Evolutionary conservation across 1,140 invertebrate species (phyloP).

Genomic region (Ericerus pela): DNA sequence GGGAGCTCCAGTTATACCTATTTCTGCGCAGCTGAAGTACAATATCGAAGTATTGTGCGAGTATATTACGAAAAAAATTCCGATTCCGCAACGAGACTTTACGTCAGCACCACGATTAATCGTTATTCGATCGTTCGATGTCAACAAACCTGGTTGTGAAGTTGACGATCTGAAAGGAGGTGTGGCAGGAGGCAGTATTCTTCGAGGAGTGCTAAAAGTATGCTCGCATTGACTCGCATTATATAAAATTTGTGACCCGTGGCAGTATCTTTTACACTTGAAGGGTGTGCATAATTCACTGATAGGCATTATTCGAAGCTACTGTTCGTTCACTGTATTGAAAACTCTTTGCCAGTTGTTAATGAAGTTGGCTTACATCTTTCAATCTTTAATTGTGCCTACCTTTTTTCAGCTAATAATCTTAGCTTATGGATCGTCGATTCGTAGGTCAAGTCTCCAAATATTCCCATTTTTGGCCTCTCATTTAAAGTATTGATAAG

Average conservation of each 20-base stretch:
- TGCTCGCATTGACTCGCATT: constrained; percentile 17
- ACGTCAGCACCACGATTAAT: constrained; percentile 90
- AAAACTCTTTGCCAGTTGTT: no score
- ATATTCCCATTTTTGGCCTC: no score
- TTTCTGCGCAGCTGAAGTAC: constrained; percentile 97
- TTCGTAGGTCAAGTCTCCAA: no score
- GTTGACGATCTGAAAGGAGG: constrained; percentile 96
- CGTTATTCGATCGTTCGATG: constrained; percentile 97
- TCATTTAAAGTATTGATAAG: no score
- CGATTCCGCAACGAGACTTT: constrained; percentile 88
- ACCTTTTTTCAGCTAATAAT: no score
- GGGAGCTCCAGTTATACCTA: constrained; percentile 93
- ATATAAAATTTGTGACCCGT: not conserved
- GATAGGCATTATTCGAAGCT: no score
- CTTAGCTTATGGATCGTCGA: no score
- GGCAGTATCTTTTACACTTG: no score
- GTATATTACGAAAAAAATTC: constrained; percentile 96
- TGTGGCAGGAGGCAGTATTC: constrained; percentile 94
- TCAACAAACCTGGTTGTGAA: constrained; percentile 98
- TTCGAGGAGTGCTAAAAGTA: constrained; percentile 86
- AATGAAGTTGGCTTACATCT: no score
- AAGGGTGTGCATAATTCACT: no score
- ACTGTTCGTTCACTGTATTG: no score
- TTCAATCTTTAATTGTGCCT: no score
- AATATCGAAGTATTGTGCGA: constrained; percentile 98